phyloP scores from a whole-genome alignment of 2,113 vertebrate species.

The Passer domesticus region DNA sequence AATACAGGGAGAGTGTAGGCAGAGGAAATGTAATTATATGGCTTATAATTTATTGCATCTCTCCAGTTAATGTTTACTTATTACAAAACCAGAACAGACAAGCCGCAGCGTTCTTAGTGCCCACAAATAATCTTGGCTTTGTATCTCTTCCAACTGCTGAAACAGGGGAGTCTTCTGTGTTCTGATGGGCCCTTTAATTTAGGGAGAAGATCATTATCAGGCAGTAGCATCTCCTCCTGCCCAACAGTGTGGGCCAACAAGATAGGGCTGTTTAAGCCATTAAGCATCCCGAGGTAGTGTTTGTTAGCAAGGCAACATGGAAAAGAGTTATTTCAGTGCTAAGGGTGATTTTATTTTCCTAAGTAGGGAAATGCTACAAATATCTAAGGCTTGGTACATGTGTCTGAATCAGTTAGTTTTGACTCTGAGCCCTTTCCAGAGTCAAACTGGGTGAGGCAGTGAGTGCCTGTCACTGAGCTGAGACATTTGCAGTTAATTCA shows the following conservation, averaged over 20 bases:
- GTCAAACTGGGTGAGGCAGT: neutral
- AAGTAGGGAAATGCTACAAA: neutral
- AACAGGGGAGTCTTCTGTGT: neutral
- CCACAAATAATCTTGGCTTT: neutral
- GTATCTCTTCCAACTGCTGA: neutral
- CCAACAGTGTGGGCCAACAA: neutral
- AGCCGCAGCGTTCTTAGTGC: neutral
- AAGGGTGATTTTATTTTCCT: neutral
- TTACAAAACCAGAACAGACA: slow-evolving; percentile 1
- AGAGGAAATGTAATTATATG: slow-evolving; percentile 16
- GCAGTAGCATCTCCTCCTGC: neutral
- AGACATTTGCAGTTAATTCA: neutral
- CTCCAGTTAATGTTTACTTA: neutral
- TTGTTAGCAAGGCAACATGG: neutral
- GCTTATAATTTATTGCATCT: neutral
- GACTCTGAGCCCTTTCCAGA: neutral
- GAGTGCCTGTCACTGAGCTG: neutral
- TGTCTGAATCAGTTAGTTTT: neutral
- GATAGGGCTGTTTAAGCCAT: neutral
- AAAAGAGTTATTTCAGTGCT: neutral
- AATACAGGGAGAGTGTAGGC: neutral
- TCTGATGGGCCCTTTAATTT: neutral
- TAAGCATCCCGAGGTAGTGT: neutral
- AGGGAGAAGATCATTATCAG: neutral
- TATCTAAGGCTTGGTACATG: neutral